These are phyloP conservation scores for Agelastica alni DNA, from an alignment of 2,888 invertebrate species.

Conservation along the genomic window DNA sequence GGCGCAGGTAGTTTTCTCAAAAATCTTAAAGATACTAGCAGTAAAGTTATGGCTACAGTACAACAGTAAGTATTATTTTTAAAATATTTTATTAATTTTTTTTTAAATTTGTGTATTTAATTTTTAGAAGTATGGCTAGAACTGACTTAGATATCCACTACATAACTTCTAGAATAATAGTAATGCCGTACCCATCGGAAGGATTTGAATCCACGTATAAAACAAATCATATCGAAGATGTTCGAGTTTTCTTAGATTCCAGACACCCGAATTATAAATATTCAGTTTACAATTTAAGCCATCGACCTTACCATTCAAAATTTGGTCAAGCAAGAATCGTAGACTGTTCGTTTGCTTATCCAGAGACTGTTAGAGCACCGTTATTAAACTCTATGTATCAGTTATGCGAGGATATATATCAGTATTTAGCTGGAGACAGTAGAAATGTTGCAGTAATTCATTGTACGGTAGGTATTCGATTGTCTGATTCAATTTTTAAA, in stretches of 20 bases:
- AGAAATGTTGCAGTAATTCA: constrained; percentile 83
- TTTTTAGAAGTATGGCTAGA: constrained; percentile 75
- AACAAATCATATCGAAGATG: constrained; percentile 92
- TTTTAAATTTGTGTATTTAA: neutral
- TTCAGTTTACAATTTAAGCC: constrained; percentile 84
- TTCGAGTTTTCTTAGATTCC: constrained; percentile 77
- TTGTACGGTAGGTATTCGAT: constrained; percentile 66
- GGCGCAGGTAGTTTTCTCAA: constrained; percentile 92
- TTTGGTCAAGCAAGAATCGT: constrained; percentile 66
- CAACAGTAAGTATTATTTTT: constrained; percentile 74
- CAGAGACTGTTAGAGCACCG: constrained; percentile 73
- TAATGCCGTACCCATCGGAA: constrained; percentile 95
- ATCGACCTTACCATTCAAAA: constrained; percentile 60
- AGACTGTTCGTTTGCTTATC: constrained; percentile 68
- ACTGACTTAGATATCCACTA: constrained; percentile 91
- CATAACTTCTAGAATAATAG: constrained; percentile 86
- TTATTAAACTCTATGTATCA: constrained; percentile 80
- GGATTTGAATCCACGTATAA: constrained; percentile 91
- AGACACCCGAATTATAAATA: constrained; percentile 74
- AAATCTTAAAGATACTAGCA: constrained; percentile 93
- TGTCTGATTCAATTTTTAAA: neutral
- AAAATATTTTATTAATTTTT: too few relatives aligned
- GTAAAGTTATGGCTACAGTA: constrained; percentile 95
- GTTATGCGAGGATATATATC: constrained; percentile 85
- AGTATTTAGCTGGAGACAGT: constrained; percentile 80